Base-by-base conservation (phyloP, 2,797 vertebrate species). In the Scolopax bukidnonensis region DNA sequence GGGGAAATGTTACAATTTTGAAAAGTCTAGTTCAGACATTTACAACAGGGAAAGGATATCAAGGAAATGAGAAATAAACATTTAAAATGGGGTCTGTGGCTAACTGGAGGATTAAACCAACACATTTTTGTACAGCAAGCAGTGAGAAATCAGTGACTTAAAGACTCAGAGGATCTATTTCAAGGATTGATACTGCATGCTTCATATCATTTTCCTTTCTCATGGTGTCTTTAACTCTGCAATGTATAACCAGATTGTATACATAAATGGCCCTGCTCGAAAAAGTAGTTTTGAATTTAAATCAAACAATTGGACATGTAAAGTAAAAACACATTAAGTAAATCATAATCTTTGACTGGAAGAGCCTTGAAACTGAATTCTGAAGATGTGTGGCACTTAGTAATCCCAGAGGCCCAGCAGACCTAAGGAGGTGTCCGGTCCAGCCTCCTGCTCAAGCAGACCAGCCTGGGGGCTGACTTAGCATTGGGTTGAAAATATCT, bases 21-120 rank as follows among this genome's bases (percentile, higher is more conserved):
- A 89, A 81, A 94, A 73, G 64, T 48, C 54, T 68, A 56, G 36
- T 54, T 93, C 56, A 85, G 30, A 54, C 61, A 81, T 48, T 63
- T 82, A 87, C 21, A 87, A 95, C 90, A 75, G 27, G 15, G 51
- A 79, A 91, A 74, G 21, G 19, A 56, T 68, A 33, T 32, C 64
- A 81, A 84, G 48, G 38, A 90, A 91, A 96, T 45, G 57, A 95
- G 32, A 94, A 94, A 74, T 43, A 76, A 47, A 71, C 74, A n/a
- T 89, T 95, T 88, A 38, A 91, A 93, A 90, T 36, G 10, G 36
- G 5, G 32, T 76, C 56, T 84, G 54, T 77, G n/a, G 63, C 43
- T 41, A 84, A 17, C 19, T 60, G 20, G 11, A 88, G 67, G 41
- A 82, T 20, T 70, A 33, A 93, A 86, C 23, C 19, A 86, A 84